These are phyloP conservation scores for Labeo calbasu DNA, from an alignment of 2,797 vertebrate species.

Conservation along the genomic window DNA sequence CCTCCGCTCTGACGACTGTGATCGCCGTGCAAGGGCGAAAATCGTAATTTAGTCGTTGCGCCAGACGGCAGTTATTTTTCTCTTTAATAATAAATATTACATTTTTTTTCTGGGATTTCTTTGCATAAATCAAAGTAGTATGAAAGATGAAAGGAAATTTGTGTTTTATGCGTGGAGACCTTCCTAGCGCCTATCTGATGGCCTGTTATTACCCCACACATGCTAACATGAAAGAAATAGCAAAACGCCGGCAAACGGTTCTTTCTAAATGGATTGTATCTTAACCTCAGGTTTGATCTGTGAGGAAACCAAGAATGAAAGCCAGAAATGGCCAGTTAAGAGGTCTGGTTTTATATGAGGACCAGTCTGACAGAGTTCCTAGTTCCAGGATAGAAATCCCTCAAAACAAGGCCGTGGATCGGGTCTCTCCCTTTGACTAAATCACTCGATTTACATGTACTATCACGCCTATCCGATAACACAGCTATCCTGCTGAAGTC, in stretches of 20 bases:
- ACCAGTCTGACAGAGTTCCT: background rate
- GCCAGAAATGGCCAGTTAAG: slow-evolving; percentile 35
- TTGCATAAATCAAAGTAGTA: slow-evolving; percentile 15
- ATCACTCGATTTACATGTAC: slow-evolving; percentile 36
- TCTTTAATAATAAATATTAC: slow-evolving; percentile 41
- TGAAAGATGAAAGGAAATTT: slow-evolving; percentile 28
- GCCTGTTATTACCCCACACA: slow-evolving; percentile 1
- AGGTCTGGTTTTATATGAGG: background rate
- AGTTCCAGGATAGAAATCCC: background rate
- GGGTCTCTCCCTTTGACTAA: slow-evolving; percentile 12
- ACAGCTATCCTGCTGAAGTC: slow-evolving; percentile 45
- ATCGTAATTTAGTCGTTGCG: slow-evolving; percentile 23
- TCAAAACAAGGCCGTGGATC: slow-evolving; percentile 10
- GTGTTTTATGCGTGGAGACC: background rate
- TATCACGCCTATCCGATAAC: slow-evolving; percentile 35
- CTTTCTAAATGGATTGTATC: slow-evolving; percentile 65
- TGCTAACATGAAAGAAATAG: slow-evolving; percentile 15
- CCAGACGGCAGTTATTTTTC: slow-evolving; percentile 7
- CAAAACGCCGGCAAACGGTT: slow-evolving; percentile 66
- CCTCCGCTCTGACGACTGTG: slow-evolving; percentile 30
- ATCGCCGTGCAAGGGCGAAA: slow-evolving; percentile 35
- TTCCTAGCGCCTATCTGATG: slow-evolving; percentile 10
- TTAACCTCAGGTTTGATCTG: slow-evolving; percentile 72
- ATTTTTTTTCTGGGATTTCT: slow-evolving; percentile 4
- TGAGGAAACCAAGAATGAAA: slow-evolving; percentile 36